Evolutionary conservation across 1,140 invertebrate genomes (phyloP).

Genomic region (Drosophila miranda): DNA sequence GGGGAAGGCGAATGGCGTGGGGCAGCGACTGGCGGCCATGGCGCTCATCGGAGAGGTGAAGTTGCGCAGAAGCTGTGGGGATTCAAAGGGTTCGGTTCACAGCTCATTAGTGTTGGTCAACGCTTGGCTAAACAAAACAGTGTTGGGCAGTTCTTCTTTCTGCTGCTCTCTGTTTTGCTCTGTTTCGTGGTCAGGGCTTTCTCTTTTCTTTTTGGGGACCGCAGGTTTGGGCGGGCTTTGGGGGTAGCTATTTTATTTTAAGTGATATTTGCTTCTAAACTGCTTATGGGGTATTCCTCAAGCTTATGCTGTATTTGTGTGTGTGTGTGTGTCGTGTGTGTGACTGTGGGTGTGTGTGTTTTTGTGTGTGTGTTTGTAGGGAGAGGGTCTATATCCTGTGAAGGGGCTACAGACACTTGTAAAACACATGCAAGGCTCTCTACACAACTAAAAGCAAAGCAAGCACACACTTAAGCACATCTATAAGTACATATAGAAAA

Average conservation of each 20-base stretch:
- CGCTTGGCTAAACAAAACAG: too few species aligned
- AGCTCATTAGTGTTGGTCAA: too few species aligned
- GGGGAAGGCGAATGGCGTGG: constrained; percentile 80
- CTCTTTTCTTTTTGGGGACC: background rate
- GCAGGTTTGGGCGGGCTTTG: too few species aligned
- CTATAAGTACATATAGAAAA: constrained; percentile 34
- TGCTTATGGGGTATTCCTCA: background rate
- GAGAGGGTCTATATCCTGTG: background rate
- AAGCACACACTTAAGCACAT: constrained; percentile 46
- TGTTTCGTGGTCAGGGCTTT: too few species aligned
- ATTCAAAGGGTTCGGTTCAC: constrained; percentile 6
- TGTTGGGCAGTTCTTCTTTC: background rate
- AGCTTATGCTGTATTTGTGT: constrained; percentile 1
- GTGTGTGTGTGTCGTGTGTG: constrained; percentile 8
- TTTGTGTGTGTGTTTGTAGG: background rate
- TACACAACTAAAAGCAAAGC: constrained; percentile 35
- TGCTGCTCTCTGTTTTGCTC: constrained; percentile 15
- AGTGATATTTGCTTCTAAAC: background rate
- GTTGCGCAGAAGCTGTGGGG: constrained; percentile 67
- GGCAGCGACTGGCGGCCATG: constrained; percentile 66
- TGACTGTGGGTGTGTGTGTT: constrained; percentile 1
- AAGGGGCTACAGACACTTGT: constrained; percentile 5
- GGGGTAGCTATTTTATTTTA: too few species aligned
- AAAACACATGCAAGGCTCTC: constrained; percentile 29
- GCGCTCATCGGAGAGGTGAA: constrained; percentile 68